phyloP scores from a whole-genome alignment of 2,797 vertebrate species.

The Australoheros facetus region DNA sequence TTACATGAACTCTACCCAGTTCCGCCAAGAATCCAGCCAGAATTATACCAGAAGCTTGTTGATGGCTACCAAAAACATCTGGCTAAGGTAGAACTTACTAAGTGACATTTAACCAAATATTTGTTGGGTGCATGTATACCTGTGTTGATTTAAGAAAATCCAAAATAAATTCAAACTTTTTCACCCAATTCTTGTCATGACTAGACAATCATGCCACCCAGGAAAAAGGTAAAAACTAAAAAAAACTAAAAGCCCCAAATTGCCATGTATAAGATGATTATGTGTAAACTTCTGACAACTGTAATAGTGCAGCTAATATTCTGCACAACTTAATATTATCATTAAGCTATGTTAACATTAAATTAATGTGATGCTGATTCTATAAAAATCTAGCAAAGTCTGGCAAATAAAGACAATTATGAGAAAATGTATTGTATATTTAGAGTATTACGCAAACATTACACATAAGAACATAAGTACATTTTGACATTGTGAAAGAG shows the following conservation, averaged over 20 bases:
- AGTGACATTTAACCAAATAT: neutral
- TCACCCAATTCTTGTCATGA: neutral
- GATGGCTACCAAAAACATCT: accelerated
- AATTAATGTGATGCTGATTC: neutral
- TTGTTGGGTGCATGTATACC: neutral
- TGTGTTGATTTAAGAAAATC: neutral
- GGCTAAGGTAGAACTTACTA: neutral
- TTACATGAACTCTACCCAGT: neutral
- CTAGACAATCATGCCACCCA: neutral
- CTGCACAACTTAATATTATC: neutral
- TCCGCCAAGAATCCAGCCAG: neutral
- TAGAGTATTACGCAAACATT: no score
- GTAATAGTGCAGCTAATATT: neutral
- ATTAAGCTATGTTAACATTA: no score
- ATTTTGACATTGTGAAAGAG: neutral
- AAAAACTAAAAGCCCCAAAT: neutral
- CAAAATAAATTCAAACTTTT: neutral
- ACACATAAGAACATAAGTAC: neutral
- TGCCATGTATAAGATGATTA: neutral
- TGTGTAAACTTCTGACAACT: neutral
- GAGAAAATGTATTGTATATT: neutral
- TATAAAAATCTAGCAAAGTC: neutral
- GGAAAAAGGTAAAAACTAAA: neutral
- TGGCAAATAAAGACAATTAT: neutral
- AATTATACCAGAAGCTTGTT: neutral